Conservation (phyloP, 1,140 invertebrate genomes). For the Melipona quadrifasciata region DNA sequence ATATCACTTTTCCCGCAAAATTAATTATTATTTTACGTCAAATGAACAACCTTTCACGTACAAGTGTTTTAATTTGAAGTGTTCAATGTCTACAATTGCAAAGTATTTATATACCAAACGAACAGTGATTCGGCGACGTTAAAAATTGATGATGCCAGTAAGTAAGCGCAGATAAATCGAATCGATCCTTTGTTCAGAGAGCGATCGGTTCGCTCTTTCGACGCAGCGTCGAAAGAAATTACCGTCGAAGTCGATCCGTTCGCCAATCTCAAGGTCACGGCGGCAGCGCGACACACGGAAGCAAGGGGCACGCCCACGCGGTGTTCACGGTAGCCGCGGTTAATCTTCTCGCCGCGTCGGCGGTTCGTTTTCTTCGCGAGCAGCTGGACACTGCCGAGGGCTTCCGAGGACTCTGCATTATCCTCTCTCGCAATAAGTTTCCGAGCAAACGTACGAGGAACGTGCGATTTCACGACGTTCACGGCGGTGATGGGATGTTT, state of each 20-base stretch:
- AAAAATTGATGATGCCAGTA: no score
- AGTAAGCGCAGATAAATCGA: no score
- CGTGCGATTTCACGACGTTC: no score
- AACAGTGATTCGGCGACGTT: no score
- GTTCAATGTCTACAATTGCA: no score
- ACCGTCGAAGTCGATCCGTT: background rate
- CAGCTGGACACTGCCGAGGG: background rate
- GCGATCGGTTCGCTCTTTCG: background rate
- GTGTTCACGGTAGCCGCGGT: slow-evolving; percentile 2
- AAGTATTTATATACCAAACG: no score
- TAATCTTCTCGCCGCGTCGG: slow-evolving; percentile 6
- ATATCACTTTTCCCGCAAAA: no score
- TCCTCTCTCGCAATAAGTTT: background rate
- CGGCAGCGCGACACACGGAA: background rate
- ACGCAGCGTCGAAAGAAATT: background rate
- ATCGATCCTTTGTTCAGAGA: slow-evolving; percentile 21
- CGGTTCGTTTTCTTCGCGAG: background rate
- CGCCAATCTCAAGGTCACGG: background rate
- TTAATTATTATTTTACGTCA: no score
- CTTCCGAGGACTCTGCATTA: background rate
- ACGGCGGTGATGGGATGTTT: no score
- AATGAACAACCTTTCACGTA: no score
- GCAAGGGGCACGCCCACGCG: background rate
- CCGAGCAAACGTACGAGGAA: background rate
- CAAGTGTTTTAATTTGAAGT: no score